These are phyloP conservation scores for Eulimnadia texana DNA, from an alignment of 1,140 invertebrate species.

Conservation along the genomic window DNA sequence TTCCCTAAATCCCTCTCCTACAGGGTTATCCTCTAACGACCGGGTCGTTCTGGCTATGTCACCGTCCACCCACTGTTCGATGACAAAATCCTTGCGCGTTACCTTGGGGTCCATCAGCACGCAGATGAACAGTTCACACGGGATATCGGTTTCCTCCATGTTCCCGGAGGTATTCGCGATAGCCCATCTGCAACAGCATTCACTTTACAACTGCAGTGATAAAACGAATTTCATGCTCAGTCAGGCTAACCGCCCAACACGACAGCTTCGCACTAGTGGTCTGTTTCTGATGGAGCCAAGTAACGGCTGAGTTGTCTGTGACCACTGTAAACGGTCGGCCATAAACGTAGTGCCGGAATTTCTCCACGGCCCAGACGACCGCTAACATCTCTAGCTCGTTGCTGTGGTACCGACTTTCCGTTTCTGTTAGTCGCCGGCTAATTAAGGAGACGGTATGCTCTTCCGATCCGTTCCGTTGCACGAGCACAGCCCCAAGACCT, in stretches of 20 bases:
- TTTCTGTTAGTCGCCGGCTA: not conserved
- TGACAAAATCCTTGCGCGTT: not conserved
- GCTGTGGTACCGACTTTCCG: conserved; percentile 21
- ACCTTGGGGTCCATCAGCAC: not conserved
- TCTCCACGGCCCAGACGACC: conserved; percentile 27
- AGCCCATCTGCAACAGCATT: conserved; percentile 22
- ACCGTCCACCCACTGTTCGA: not conserved
- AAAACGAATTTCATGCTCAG: conserved; percentile 21
- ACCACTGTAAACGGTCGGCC: conserved; percentile 27
- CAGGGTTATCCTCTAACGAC: not conserved
- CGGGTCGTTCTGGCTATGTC: not conserved
- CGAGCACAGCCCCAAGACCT: conserved; percentile 4
- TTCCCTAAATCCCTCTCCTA: not conserved
- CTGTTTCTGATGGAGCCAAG: conserved; percentile 27
- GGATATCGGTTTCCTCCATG: not conserved
- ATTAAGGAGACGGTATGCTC: not conserved
- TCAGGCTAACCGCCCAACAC: conserved; percentile 22
- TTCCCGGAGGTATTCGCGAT: not conserved
- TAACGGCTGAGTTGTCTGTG: conserved; percentile 30
- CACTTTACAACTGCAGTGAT: conserved; percentile 21
- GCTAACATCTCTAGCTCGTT: conserved; percentile 32
- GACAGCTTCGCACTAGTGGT: conserved; percentile 20
- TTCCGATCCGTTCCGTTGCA: not conserved
- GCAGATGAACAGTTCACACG: not conserved
- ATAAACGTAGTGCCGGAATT: conserved; percentile 27